phyloP scores from a whole-genome alignment of 2,888 invertebrate genomes.

The Caradrina clavipalpis region DNA sequence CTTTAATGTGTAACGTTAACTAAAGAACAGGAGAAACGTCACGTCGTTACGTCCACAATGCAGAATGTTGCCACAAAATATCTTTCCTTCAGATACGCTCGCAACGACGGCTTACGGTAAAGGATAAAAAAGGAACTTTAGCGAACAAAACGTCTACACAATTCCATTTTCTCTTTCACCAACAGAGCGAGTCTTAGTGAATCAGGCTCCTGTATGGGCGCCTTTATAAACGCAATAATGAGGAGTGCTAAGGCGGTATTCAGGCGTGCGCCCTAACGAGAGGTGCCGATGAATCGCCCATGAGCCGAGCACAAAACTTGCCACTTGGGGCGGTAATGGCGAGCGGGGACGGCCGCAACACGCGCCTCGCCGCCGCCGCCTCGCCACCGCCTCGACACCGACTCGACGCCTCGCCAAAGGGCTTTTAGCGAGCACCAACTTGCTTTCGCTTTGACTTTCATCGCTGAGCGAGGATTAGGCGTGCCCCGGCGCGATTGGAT shows the following conservation, averaged over 20 bases:
- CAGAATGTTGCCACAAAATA: constrained; percentile 78
- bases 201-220: constrained; percentile 87
- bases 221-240: constrained; percentile 91
- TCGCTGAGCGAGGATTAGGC: constrained; percentile 79
- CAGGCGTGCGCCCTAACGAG: constrained; percentile 87
- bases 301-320: constrained; percentile 88
- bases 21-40: constrained; percentile 70
- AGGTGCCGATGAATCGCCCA: constrained; percentile 88
- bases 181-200: constrained; percentile 86
- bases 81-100: constrained; percentile 70
- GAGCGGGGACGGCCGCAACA: constrained; percentile 62
- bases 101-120: constrained; percentile 71
- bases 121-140: constrained; percentile 82
- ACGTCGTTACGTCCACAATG: constrained; percentile 78
- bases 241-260: constrained; percentile 89
- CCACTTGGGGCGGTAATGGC: constrained; percentile 83
- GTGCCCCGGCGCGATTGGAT: constrained; percentile 79
- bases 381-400: constrained; percentile 60
- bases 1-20: constrained; percentile 72
- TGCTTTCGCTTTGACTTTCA: constrained; percentile 85
- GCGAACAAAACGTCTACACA: constrained; percentile 88
- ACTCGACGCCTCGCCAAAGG: constrained; percentile 80
- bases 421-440: constrained; percentile 84
- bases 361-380: constrained; percentile 51
- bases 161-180: constrained; percentile 90